phyloP scores from a whole-genome alignment of 2,888 invertebrate species.

The Buathra laborator region DNA sequence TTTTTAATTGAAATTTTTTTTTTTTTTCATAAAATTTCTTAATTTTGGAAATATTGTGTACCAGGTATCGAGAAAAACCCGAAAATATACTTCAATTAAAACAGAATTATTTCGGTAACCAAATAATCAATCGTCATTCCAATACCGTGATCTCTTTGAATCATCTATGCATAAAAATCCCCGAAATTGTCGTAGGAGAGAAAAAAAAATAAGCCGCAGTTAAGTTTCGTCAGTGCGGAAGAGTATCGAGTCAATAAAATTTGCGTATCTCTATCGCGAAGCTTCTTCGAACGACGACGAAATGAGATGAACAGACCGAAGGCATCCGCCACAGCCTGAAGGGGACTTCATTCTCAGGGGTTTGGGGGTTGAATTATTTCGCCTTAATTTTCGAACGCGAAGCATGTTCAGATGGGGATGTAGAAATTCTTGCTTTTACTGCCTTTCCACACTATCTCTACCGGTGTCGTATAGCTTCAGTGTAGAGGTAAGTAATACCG shows the following conservation, averaged over 20 bases:
- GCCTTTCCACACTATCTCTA: constrained; percentile 18
- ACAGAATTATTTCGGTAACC: too few relatives aligned
- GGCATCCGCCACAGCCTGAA: background rate
- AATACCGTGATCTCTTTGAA: too few relatives aligned
- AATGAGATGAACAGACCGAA: constrained; percentile 20
- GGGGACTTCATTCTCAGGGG: background rate
- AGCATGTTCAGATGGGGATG: constrained; percentile 38
- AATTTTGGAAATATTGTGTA: too few relatives aligned
- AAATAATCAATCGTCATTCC: too few relatives aligned
- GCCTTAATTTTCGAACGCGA: constrained; percentile 52
- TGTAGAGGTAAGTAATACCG: constrained; percentile 17
- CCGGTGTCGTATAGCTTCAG: constrained; percentile 34
- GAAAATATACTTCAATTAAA: too few relatives aligned
- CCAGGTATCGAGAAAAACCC: too few relatives aligned
- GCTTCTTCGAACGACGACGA: background rate
- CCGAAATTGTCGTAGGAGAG: too few relatives aligned
- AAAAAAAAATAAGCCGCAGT: too few relatives aligned
- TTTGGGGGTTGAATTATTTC: constrained; percentile 35
- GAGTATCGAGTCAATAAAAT: background rate
- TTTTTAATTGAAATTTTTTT: too few relatives aligned
- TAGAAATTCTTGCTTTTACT: constrained; percentile 62
- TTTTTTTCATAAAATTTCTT: too few relatives aligned
- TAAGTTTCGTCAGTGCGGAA: background rate
- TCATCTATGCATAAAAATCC: too few relatives aligned
- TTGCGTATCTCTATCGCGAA: background rate